phyloP scores from a whole-genome alignment of 1,140 invertebrate species.

The Pogonomyrmex californicus region DNA sequence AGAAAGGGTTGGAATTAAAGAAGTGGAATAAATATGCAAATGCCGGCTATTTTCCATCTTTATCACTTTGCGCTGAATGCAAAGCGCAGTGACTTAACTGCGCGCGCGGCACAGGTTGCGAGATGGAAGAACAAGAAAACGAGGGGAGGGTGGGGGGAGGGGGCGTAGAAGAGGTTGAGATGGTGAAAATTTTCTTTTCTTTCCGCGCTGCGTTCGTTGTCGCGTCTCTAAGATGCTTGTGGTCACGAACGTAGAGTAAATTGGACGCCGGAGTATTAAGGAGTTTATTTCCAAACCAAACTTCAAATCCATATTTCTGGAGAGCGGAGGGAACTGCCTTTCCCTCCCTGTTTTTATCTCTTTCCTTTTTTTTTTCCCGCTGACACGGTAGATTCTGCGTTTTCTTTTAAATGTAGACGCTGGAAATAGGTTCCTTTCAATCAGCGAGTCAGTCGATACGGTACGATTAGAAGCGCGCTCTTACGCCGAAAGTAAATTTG shows the following conservation, averaged over 20 bases:
- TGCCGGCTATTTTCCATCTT: slow-evolving; percentile 79
- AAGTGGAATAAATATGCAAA: slow-evolving; percentile 81
- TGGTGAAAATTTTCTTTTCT: slow-evolving; percentile 32
- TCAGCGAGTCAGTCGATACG: not conserved
- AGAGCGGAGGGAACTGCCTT: not conserved
- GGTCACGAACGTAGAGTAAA: slow-evolving; percentile 32
- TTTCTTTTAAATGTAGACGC: not conserved
- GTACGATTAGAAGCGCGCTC: slow-evolving; percentile 36
- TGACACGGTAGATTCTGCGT: not conserved
- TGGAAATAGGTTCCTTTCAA: not conserved
- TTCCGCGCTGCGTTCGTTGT: slow-evolving; percentile 27
- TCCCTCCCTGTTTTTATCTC: not conserved
- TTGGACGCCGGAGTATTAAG: slow-evolving; percentile 16
- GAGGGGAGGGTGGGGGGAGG: too few species aligned
- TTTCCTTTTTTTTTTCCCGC: not conserved
- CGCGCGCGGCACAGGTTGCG: slow-evolving; percentile 28
- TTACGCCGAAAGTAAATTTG: slow-evolving; percentile 48
- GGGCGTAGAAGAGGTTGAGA: too few species aligned
- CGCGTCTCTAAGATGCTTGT: slow-evolving; percentile 14
- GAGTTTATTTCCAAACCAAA: slow-evolving; percentile 25
- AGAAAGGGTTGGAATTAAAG: slow-evolving; percentile 73
- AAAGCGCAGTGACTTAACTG: slow-evolving; percentile 63
- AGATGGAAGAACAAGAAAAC: slow-evolving; percentile 32
- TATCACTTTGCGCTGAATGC: slow-evolving; percentile 77
- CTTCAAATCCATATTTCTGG: slow-evolving; percentile 18